These are phyloP conservation scores for Homarus americanus DNA, from an alignment of 1,140 invertebrate genomes.

Conservation along the genomic window DNA sequence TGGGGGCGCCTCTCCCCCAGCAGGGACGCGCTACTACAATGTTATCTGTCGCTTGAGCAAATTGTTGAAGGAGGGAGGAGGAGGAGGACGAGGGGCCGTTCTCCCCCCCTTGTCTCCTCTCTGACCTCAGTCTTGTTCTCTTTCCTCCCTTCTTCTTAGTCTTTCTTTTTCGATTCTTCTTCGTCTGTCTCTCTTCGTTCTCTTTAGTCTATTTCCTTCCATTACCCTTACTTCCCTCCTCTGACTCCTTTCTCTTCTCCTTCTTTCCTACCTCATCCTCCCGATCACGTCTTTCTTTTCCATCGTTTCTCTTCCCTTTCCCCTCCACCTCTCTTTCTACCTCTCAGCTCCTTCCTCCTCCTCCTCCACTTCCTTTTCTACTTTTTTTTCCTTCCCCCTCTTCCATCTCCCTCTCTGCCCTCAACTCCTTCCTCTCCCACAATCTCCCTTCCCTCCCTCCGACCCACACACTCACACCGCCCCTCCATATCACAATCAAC, in stretches of 20 bases:
- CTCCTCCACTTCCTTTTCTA: background rate
- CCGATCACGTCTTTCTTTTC: background rate
- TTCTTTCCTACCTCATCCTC: background rate
- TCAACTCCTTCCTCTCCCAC: background rate
- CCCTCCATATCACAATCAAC: background rate
- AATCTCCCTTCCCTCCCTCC: background rate
- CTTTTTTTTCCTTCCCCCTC: background rate
- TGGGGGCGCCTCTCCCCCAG: no score
- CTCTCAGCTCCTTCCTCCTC: background rate
- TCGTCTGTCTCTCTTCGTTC: background rate
- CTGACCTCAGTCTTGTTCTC: no score
- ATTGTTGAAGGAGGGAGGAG: no score
- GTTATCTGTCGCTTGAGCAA: no score
- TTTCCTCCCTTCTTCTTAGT: no score
- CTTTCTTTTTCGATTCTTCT: background rate
- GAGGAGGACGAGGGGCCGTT: no score
- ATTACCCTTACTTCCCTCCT: background rate
- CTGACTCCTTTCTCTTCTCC: background rate
- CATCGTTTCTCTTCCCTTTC: background rate
- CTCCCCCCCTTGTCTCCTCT: no score
- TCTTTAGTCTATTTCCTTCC: background rate
- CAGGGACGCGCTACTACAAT: no score
- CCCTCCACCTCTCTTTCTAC: background rate
- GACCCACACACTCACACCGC: background rate
- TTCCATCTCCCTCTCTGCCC: background rate